Base-by-base conservation (phyloP, 92 coral and sea anemone species). In the Ricordea florida region DNA sequence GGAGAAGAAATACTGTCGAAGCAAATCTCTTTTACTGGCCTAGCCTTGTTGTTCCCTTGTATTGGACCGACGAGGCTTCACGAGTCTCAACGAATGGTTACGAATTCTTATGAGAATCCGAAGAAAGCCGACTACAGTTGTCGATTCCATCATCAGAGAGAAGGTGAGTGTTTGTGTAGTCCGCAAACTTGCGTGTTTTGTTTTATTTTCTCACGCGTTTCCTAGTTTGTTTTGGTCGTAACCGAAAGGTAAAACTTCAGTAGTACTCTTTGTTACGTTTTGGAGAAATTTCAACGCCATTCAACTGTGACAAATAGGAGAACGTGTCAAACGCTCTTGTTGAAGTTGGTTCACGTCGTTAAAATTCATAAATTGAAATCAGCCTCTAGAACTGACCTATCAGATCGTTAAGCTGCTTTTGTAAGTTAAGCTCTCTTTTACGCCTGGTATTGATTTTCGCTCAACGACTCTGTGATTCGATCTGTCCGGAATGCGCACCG, bases 351-450 rank as follows among this genome's bases (percentile, higher is more conserved):
- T 27, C 65, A 42, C 38, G 53, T 42, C 52, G 77, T 70, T 70
- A 70, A 70, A 75, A 76, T 76, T 76, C 81, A 83, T 76, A 76
- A 83, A 44, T 59, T 78, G 85, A 76, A 76, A 77, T 77, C 73
- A 56, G 57, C 63, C 75, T 57, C 68, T 40, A 50, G 36, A 38
- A 66, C 31, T 62, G 77, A 65, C 78, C 78, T 78, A 83, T 83
- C 85, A 68, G 68, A 61, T 71, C 76, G 37, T 17, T 51, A 35
- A 75, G 78, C 70, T 40, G 63, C 88, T 82, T 68, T 71, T 80
- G 86, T 80, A 23, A 46, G 80, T 37, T 25, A 61, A 79, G 80
- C 80, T 60, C 47, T 61, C 56, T 65, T 70, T 53, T 70, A 53
- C 18, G 64, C n/a, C 56, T 34, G 32, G 66, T 70, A 55, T 70